These are phyloP conservation scores for Camponotus pennsylvanicus DNA, from an alignment of 1,140 invertebrate genomes.

Conservation along the genomic window DNA sequence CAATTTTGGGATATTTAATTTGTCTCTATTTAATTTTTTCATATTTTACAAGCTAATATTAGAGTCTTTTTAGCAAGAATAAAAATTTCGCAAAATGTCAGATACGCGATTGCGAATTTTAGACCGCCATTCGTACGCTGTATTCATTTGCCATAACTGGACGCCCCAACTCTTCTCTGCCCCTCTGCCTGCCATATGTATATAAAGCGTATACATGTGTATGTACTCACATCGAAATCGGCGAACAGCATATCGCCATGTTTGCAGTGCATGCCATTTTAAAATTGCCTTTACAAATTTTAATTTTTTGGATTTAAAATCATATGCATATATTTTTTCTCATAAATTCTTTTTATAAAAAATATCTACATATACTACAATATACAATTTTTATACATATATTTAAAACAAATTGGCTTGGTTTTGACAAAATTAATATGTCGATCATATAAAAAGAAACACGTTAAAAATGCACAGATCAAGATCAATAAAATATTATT, in stretches of 20 bases:
- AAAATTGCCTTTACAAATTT: slow-evolving; percentile 1
- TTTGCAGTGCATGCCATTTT: slow-evolving; percentile 47
- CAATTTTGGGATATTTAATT: not conserved
- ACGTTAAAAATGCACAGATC: not conserved
- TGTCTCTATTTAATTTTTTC: not conserved
- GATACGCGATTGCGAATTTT: slow-evolving; percentile 67
- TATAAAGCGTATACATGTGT: slow-evolving; percentile 43
- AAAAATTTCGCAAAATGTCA: not conserved
- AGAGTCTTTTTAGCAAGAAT: not conserved
- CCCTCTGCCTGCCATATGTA: slow-evolving; percentile 68
- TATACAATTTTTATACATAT: not conserved
- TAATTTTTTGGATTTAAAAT: not conserved
- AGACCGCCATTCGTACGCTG: slow-evolving; percentile 78
- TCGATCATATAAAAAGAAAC: not conserved
- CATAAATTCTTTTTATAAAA: no score
- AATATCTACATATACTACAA: not conserved
- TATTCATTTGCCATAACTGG: slow-evolving; percentile 73
- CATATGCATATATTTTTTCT: no score
- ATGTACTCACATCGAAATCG: slow-evolving; percentile 47
- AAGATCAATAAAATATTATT: not conserved
- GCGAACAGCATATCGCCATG: not conserved
- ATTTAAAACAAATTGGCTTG: no score
- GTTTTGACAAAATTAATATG: not conserved
- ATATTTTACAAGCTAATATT: not conserved
- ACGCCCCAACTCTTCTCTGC: slow-evolving; percentile 60